phyloP scores from a whole-genome alignment of 2,888 invertebrate genomes.

The Hypena proboscidalis region DNA sequence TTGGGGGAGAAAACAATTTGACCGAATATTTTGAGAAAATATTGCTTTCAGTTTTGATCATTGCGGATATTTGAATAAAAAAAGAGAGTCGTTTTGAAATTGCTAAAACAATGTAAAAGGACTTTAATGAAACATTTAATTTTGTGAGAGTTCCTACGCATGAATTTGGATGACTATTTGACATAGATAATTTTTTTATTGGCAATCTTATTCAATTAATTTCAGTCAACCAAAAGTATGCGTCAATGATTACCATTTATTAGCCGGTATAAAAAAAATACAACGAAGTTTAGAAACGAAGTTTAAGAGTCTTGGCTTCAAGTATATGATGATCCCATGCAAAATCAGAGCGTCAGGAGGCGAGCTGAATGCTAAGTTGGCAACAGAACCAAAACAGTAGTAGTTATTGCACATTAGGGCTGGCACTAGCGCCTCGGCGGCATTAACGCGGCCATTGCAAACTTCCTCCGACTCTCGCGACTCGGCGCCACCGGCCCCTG shows the following conservation, averaged over 20 bases:
- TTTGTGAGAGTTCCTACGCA: conserved; percentile 32
- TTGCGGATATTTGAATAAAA: conserved; percentile 65
- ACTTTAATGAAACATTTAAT: conserved; percentile 50
- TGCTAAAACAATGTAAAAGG: conserved; percentile 58
- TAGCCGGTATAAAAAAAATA: too few species aligned
- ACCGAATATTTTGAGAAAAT: conserved; percentile 62
- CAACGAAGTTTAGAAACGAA: too few species aligned
- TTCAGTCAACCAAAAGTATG: too few species aligned
- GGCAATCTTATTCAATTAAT: neutral
- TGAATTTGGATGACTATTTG: conserved; percentile 15
- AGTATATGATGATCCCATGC: too few species aligned
- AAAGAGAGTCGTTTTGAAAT: conserved; percentile 58
- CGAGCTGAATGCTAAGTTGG: conserved; percentile 40
- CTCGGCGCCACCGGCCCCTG: conserved; percentile 58
- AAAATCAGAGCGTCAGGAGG: conserved; percentile 3
- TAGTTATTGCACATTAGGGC: conserved; percentile 60
- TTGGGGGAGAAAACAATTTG: conserved; percentile 62
- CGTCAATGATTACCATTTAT: too few species aligned
- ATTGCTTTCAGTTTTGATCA: conserved; percentile 62
- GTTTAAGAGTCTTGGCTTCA: too few species aligned
- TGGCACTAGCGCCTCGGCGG: conserved; percentile 40
- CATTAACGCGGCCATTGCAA: conserved; percentile 66
- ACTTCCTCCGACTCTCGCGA: conserved; percentile 58
- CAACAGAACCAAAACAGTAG: conserved; percentile 54
- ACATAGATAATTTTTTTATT: conserved; percentile 20